A percentile compares a stretch with the other conserved stretches of the same genome.
These are phyloP conservation scores for Dynastes maya DNA, from an alignment of 2,888 invertebrate genomes.

Conservation along the genomic window DNA sequence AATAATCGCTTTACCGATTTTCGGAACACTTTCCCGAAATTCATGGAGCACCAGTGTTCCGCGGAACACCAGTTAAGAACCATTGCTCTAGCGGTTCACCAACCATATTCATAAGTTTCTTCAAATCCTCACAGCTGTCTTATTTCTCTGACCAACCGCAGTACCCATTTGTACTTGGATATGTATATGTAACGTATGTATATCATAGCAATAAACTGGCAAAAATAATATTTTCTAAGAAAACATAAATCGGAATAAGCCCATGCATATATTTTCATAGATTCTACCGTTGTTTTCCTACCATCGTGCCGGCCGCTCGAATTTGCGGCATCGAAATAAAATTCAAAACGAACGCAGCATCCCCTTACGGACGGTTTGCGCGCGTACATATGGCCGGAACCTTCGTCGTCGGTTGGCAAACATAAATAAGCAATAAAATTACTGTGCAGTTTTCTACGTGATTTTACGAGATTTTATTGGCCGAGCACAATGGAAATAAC, in stretches of 20 bases:
- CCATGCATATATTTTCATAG: conserved; percentile 49
- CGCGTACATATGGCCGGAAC: conserved; percentile 15
- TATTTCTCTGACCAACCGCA: background rate
- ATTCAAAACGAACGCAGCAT: conserved; percentile 43
- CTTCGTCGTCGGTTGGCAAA: conserved; percentile 13
- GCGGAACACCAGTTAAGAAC: too few species aligned
- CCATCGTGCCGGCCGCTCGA: background rate
- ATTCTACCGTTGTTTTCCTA: conserved; percentile 5
- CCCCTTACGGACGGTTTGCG: conserved; percentile 20
- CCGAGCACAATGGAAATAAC: background rate
- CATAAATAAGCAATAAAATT: conserved; percentile 47
- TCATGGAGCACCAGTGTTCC: too few species aligned
- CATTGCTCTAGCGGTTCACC: too few species aligned
- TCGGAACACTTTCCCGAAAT: too few species aligned
- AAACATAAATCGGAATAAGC: conserved; percentile 56
- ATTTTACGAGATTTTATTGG: conserved; percentile 4
- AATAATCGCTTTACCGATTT: too few species aligned
- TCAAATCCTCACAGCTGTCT: too few species aligned
- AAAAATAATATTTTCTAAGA: conserved; percentile 50
- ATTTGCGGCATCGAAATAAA: conserved; percentile 46
- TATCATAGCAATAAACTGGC: conserved; percentile 40
- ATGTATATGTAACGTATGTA: background rate
- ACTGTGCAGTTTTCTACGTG: conserved; percentile 18
- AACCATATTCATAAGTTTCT: too few species aligned
- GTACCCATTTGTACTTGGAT: background rate